Evolutionary conservation across 2,888 invertebrate species (phyloP), one percentile per base, ranked within the genome.

Genomic region (Abscondita cerata): DNA sequence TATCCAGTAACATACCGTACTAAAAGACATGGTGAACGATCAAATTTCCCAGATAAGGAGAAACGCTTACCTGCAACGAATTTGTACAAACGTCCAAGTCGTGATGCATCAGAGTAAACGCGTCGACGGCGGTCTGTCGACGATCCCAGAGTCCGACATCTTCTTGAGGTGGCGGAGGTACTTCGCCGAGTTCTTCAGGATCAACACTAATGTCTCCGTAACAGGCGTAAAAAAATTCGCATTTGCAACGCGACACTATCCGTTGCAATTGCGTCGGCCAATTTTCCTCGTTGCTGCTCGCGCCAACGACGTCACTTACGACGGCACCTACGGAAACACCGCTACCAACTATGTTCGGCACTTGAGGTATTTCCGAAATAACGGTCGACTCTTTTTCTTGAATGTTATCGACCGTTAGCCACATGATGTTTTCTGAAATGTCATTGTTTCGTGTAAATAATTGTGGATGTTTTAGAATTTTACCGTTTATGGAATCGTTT

Each of bases 41-140:
- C n/a, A n/a, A n/a, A n/a, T n/a, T n/a, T n/a, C n/a, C n/a, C n/a
- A n/a, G n/a, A n/a, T n/a, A 33, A 5, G 5, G 9, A 36, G 11
- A 34, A 31, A 41, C 11, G 33, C 6, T 70, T 72, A 90, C 90
- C 83, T 91, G 92, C 68, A 94, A 77, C 0, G 96, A 95, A 83
- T 97, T 98, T 40, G 97, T 96, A 83, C 95, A 96, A n/a, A 97
- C 96, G 77, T 98, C 96, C 33, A 99, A 85, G 82, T 98, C 98
- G 78, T 99, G 95, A 83, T 99, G 99, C 89, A 98, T 96, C 50
- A 99, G 84, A 0, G 97, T 98, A 79, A 99, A 97, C 1, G 96
- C 95, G 83, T 99, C 98, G 46, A 96, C 95, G 1, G 96, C 95
- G 63, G 92, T 92, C 72, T 93, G 91, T 68, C 89, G 86, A 62